phyloP scores from a whole-genome alignment of 2,797 vertebrate species.

The Notamacropus eugenii region DNA sequence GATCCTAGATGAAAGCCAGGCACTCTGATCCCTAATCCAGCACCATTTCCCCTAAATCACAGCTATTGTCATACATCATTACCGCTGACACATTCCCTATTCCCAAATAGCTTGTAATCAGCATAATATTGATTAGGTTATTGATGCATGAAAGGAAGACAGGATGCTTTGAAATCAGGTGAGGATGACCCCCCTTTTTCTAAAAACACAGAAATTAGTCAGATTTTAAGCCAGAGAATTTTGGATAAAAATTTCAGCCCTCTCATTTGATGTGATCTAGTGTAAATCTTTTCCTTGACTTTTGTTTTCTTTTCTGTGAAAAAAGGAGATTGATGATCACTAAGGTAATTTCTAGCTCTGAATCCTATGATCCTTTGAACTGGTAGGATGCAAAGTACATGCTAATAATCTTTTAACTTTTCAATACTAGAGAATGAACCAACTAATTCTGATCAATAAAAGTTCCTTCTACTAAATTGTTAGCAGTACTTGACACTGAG shows the following conservation, averaged over 20 bases:
- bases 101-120: not conserved
- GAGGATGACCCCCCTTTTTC: not conserved
- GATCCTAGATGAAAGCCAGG: not conserved
- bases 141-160: not conserved
- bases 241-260: not conserved
- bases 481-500: not conserved
- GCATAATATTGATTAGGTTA: not conserved
- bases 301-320: not conserved
- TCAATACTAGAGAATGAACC: conserved; percentile 6
- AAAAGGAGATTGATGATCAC: not conserved
- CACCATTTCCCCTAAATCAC: not conserved
- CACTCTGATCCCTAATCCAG: not conserved
- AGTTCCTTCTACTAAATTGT: not conserved
- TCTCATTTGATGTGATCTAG: not conserved
- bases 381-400: not conserved
- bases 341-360: not conserved
- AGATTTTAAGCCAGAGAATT: not conserved
- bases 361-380: not conserved
- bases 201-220: not conserved
- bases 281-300: not conserved
- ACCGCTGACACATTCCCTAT: not conserved
- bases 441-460: conserved; percentile 7
- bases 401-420: not conserved
- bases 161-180: not conserved
- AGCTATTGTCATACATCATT: not conserved